phyloP scores from a whole-genome alignment of 64 coral and sea anemone species.

The Anthopleura sola region DNA sequence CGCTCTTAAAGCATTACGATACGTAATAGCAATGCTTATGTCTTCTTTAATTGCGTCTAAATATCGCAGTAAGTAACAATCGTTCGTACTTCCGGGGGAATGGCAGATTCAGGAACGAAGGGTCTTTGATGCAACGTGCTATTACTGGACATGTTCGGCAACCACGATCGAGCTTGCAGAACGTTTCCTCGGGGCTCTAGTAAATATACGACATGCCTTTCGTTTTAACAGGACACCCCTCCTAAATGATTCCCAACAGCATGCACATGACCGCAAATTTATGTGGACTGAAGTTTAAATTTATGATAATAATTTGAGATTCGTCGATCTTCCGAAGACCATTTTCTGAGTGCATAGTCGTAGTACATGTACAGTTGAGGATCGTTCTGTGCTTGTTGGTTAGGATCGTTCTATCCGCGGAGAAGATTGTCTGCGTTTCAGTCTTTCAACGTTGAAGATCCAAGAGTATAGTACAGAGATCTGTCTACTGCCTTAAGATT shows the following conservation, averaged over 20 bases:
- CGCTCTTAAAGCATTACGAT: neutral
- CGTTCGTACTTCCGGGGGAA: neutral
- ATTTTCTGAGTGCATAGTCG: neutral
- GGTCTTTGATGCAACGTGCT: neutral
- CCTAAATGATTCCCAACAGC: neutral
- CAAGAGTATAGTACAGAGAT: neutral
- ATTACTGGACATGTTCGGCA: neutral
- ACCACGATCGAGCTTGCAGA: neutral
- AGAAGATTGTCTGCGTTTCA: neutral
- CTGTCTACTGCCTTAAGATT: neutral
- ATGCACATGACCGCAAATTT: slow-evolving; percentile 5
- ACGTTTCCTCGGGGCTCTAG: neutral
- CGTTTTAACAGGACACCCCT: neutral
- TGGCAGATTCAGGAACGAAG: neutral
- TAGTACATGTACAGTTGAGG: neutral
- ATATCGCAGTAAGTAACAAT: neutral
- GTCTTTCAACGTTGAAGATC: slow-evolving; percentile 3
- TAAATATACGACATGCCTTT: neutral
- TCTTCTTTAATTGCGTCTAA: neutral
- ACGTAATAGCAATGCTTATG: neutral
- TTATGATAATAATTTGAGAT: neutral
- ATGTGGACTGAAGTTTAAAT: neutral
- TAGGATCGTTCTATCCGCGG: neutral
- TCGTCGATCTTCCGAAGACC: neutral
- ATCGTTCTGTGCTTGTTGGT: neutral